phyloP scores from a whole-genome alignment of 2,888 invertebrate genomes.

The Empis stercorea region DNA sequence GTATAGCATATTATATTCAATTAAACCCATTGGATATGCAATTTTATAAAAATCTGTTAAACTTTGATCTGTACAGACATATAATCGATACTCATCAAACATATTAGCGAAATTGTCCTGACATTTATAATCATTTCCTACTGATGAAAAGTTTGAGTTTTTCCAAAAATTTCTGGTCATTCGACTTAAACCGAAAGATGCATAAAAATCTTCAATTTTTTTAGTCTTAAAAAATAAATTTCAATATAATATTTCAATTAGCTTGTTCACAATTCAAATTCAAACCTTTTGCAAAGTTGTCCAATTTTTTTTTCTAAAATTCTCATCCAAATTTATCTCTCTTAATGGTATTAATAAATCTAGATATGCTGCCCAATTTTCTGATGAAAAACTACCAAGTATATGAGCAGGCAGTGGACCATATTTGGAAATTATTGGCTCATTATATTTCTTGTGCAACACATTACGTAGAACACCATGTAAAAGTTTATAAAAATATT shows the following conservation, averaged over 20 bases:
- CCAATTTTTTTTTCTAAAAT: conserved; percentile 42
- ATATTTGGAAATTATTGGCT: conserved; percentile 42
- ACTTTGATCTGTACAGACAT: conserved; percentile 48
- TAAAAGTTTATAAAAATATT: conserved; percentile 52
- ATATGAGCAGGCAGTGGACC: conserved; percentile 58
- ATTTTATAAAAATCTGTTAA: conserved; percentile 52
- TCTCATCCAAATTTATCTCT: conserved; percentile 39
- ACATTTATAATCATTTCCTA: conserved; percentile 42
- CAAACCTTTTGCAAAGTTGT: conserved; percentile 46
- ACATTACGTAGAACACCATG: conserved; percentile 58
- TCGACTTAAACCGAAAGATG: conserved; percentile 47
- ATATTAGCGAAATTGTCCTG: conserved; percentile 64
- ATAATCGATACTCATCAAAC: conserved; percentile 54
- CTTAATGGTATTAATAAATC: conserved; percentile 42
- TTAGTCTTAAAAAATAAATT: conserved; percentile 18
- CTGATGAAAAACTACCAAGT: conserved; percentile 46
- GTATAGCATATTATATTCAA: conserved; percentile 58
- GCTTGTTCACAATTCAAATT: not conserved
- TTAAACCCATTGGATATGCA: conserved; percentile 63
- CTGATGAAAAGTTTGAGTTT: conserved; percentile 40
- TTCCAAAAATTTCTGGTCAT: conserved; percentile 52
- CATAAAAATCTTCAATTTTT: conserved; percentile 53
- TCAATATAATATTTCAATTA: conserved; percentile 16
- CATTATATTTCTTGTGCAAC: conserved; percentile 39
- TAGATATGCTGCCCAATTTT: conserved; percentile 50